Percentiles rank a stretch among this genome's conserved stretches.
phyloP scores from a whole-genome alignment of 2,797 vertebrate species.

The Danio tinwini region DNA sequence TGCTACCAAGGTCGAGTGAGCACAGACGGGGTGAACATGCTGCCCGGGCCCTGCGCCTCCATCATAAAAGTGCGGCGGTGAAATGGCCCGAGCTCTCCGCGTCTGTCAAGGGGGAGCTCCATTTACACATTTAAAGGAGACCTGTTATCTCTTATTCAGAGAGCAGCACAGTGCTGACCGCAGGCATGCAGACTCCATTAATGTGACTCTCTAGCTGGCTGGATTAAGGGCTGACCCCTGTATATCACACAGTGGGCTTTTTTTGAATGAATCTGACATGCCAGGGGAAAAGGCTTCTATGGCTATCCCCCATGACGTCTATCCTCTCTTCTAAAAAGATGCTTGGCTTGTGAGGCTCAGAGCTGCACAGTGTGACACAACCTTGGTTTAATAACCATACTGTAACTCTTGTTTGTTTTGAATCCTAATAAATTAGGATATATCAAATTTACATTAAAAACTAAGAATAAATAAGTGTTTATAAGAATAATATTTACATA shows the following conservation, averaged over 20 bases:
- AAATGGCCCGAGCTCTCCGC: constrained; percentile 13
- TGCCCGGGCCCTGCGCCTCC: constrained; percentile 15
- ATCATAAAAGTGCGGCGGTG: constrained; percentile 36
- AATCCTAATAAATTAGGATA: not conserved
- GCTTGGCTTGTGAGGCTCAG: not conserved
- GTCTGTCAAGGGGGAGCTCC: constrained; percentile 20
- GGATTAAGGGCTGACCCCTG: constrained; percentile 48
- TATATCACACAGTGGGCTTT: constrained; percentile 34
- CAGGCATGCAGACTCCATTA: constrained; percentile 51
- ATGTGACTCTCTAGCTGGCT: constrained; percentile 36
- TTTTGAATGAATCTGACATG: constrained; percentile 33
- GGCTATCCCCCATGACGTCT: not conserved
- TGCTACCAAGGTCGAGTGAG: constrained; percentile 55
- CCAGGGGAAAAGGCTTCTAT: constrained; percentile 24
- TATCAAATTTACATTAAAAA: too few species aligned
- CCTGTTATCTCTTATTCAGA: constrained; percentile 58
- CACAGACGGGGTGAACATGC: constrained; percentile 42
- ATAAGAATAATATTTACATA: too few species aligned
- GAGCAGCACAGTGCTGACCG: constrained; percentile 41
- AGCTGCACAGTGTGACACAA: not conserved
- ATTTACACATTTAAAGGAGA: constrained; percentile 50
- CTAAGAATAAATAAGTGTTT: too few species aligned
- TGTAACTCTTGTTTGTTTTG: not conserved
- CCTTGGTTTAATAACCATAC: not conserved
- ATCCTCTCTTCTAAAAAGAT: not conserved